Evolutionary conservation across 30 jellyfish, hydroid and myxozoan species (phyloP).

Genomic region (Rhopilema esculentum): DNA sequence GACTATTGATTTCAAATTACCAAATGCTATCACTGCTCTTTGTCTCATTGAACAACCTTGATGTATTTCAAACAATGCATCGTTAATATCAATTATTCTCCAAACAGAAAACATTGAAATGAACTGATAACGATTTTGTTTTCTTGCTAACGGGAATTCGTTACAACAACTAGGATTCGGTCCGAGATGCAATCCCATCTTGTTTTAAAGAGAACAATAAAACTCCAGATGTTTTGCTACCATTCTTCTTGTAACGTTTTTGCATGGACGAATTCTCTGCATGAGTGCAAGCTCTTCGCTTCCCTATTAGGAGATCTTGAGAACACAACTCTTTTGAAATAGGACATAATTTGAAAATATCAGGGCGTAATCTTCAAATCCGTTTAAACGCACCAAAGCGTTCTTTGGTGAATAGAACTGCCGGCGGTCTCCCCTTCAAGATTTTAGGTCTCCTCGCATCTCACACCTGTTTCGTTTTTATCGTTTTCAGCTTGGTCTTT

Average conservation of each 20-base stretch:
- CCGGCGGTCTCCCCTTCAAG: background rate
- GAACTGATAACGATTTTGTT: too few relatives aligned
- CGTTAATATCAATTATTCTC: too few relatives aligned
- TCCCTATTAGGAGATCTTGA: slow-evolving; percentile 47
- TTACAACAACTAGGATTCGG: too few relatives aligned
- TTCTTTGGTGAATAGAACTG: background rate
- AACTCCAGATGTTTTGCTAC: background rate
- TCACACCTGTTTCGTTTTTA: slow-evolving; percentile 37
- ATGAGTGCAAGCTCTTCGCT: background rate
- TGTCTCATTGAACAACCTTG: too few relatives aligned
- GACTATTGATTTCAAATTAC: too few relatives aligned
- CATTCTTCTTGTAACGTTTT: background rate
- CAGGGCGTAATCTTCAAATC: slow-evolving; percentile 57
- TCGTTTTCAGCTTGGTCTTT: background rate
- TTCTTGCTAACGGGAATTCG: too few relatives aligned
- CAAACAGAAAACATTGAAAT: too few relatives aligned
- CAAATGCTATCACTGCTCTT: too few relatives aligned
- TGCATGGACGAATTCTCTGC: background rate
- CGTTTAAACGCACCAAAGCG: slow-evolving; percentile 62
- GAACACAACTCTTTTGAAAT: slow-evolving; percentile 41
- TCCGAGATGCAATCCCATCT: too few relatives aligned
- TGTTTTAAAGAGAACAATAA: background rate
- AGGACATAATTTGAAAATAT: slow-evolving; percentile 26
- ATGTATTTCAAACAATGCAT: too few relatives aligned
- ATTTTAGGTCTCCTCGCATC: background rate